Base-by-base conservation (phyloP, 2,888 invertebrate genomes). In the Sepiola atlantica region DNA sequence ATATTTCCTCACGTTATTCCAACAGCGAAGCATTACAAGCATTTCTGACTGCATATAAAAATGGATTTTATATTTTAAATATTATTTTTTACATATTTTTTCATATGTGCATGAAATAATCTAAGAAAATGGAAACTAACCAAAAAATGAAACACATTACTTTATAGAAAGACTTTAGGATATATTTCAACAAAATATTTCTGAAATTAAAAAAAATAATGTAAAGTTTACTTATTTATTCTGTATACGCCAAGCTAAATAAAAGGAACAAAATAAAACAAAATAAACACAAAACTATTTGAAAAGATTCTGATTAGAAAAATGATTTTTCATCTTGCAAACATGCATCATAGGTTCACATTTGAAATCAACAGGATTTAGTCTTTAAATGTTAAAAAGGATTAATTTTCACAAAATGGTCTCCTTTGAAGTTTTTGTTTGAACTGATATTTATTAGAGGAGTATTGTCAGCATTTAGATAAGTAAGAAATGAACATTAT, bases 1-100 rank as follows among this genome's bases (percentile, higher is more conserved):
- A 18, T 77, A 77, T 77, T 77, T 18, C 16, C 77, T 16, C 2
- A 77, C n/a, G n/a, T 77, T 77, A 77, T 77, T 77, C n/a, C 77
- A 77, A 77, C 77, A 77, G 77, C 77, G 28, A n/a, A n/a, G 77
- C 18, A 77, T 77, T n/a, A 77, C 16, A 32, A 18, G 32, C 77
- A 77, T 77, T 77, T 77, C 77, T 32, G n/a, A 32, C 77, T 77
- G 77, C 77, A n/a, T 77, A 77, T 77, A 77, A n/a, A 77, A 77
- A 77, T 77, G n/a, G 77, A 77, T 77, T 77, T 77, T 18, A 32
- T 77, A 77, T 77, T 77, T 4, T 10, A 77, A 77, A 61, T 61
- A 28, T 45, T 45, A 45, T 77, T 61, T 77, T 61, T 77, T 3
- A n/a, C n/a, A n/a, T n/a, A 77, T 28, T 77, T 77, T n/a, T 77